These are phyloP conservation scores for Falco berigora DNA, from an alignment of 2,797 vertebrate species.

Conservation along the genomic window DNA sequence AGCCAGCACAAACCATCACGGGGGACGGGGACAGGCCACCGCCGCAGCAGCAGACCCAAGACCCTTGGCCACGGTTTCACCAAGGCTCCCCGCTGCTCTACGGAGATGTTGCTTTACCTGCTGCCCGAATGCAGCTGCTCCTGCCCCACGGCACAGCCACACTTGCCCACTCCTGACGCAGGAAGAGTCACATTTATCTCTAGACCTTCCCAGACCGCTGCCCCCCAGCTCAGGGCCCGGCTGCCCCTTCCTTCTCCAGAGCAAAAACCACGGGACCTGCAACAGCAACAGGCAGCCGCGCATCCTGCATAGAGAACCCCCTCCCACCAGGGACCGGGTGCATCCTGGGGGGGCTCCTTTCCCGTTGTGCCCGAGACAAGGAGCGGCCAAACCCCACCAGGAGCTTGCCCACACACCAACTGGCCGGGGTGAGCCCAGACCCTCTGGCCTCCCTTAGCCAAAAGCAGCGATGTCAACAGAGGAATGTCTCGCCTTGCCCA, in stretches of 20 bases:
- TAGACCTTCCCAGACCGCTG: not conserved
- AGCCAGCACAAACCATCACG: not conserved
- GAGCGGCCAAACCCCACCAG: not conserved
- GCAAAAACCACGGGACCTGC: not conserved
- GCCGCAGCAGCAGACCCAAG: not conserved
- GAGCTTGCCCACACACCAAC: not conserved
- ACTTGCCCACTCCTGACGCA: not conserved
- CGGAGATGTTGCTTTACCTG: not conserved
- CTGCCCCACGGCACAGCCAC: not conserved
- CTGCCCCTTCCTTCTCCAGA: not conserved
- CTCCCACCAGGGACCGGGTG: fast-evolving
- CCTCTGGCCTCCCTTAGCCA: not conserved
- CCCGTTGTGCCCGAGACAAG: fast-evolving
- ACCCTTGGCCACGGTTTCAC: not conserved
- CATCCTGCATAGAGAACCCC: not conserved
- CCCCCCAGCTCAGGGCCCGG: not conserved
- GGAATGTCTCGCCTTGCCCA: not conserved
- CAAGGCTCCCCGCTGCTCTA: not conserved
- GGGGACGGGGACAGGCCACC: not conserved
- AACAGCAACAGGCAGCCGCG: not conserved
- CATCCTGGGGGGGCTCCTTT: fast-evolving
- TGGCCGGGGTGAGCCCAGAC: fast-evolving
- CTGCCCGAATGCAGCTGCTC: not conserved
- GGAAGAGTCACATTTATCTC: not conserved
- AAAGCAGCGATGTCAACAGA: not conserved